Base-by-base conservation (phyloP, 2,797 vertebrate species). In the Oreochromis grahami region DNA sequence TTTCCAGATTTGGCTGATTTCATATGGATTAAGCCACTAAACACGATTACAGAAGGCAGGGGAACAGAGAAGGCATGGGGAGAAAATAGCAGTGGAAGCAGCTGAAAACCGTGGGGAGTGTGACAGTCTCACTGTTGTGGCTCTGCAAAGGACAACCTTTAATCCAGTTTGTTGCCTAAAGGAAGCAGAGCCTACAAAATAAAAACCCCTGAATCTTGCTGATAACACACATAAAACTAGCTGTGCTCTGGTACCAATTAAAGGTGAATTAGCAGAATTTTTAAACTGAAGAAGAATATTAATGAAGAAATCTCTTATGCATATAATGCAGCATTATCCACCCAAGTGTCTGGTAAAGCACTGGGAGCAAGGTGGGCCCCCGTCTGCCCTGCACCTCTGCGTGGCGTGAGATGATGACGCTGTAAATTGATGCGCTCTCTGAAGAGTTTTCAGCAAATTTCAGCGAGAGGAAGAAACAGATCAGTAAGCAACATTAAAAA, bases 401-500 rank as follows among this genome's bases (percentile, higher is more conserved):
- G 53, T 32, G 24, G 84, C 36, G 38, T 36, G n/a, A 81, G 79
- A 80, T 12, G n/a, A 78, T 43, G 48, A 83, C 76, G 15, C 79
- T 21, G 78, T 29, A 78, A 48, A 88, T 50, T 80, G 76, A 55
- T 26, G 63, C 6, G 51, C 34, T 78, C 68, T 53, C 36, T 56
- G 83, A 82, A 56, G 76, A 53, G 6, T 81, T 83, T 87, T 85
- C 80, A 53, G 76, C 50, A 79, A 78, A 89, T 82, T 87, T 88
- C 78, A 89, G 50, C 15, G 1, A 5, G 65, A 81, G 80, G 38
- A 56, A 19, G 81, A 78, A 88, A 51, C 68, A 79, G 86, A 87
- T 88, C 76, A 84, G 86, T 82, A 51, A 84, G 86, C 77, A 85
- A 86, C 88, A 80, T 87, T 81, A 81, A 80, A 87, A 72, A 91